Conservation (phyloP, 1,140 invertebrate species). For the honey bee (Apis mellifera) region DNA sequence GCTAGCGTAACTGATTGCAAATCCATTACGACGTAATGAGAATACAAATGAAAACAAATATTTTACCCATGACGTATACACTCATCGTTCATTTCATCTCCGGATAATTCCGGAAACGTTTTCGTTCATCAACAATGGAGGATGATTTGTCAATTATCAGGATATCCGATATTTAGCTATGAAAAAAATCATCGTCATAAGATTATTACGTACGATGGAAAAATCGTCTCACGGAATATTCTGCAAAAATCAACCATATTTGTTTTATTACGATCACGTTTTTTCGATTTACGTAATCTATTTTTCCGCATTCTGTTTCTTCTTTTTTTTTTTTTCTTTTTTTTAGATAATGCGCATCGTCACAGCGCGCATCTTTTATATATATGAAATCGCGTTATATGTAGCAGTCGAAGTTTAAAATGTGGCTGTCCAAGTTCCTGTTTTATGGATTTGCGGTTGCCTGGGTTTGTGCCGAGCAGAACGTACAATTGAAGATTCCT, state of each 20-base stretch:
- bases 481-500: slow-evolving; percentile 69
- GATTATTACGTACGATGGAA: neutral
- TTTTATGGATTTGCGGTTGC: slow-evolving; percentile 56
- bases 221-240: neutral
- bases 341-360: too few relatives aligned
- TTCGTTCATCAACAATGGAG: neutral
- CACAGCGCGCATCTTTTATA: too few relatives aligned
- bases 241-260: neutral
- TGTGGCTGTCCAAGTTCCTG: slow-evolving; percentile 64
- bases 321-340: too few relatives aligned
- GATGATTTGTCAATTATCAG: slow-evolving; percentile 12
- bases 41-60: neutral
- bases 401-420: slow-evolving; percentile 30
- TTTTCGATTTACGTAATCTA: slow-evolving; percentile 7
- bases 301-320: neutral
- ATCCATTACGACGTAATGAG: neutral
- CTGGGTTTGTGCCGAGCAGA: slow-evolving; percentile 60
- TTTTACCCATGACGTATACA: neutral
- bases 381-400: too few relatives aligned
- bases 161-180: slow-evolving; percentile 7
- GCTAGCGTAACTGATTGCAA: slow-evolving; percentile 15
- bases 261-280: neutral
- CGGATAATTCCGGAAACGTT: slow-evolving; percentile 25
- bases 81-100: neutral
- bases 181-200: slow-evolving; percentile 13